phyloP scores from a whole-genome alignment of 1,140 invertebrate species.

The Pomacea maculata region DNA sequence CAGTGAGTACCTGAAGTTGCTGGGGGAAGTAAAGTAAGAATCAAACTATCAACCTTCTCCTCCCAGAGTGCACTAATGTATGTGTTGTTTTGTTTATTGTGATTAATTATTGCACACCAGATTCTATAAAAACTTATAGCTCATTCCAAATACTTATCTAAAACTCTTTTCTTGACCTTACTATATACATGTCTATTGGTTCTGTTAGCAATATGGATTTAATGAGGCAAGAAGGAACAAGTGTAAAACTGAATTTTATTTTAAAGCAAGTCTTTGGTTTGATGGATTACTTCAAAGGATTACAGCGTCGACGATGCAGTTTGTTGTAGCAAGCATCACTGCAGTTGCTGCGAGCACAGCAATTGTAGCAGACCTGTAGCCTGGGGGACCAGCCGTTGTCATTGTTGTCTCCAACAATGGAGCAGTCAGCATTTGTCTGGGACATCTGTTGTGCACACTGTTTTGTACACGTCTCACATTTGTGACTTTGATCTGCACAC shows the following conservation, averaged over 20 bases:
- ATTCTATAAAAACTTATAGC: too few relatives aligned
- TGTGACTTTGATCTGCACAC: slow-evolving; percentile 38
- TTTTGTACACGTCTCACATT: slow-evolving; percentile 44
- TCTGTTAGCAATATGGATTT: too few relatives aligned
- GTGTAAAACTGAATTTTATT: too few relatives aligned
- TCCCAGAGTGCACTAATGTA: too few relatives aligned
- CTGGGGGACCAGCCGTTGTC: slow-evolving; percentile 49
- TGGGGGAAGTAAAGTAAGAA: too few relatives aligned
- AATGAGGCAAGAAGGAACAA: too few relatives aligned
- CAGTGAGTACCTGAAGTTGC: too few relatives aligned
- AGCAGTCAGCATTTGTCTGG: slow-evolving; percentile 34
- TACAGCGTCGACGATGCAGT: slow-evolving; percentile 38
- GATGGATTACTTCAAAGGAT: slow-evolving; percentile 42
- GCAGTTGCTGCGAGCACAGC: slow-evolving; percentile 48
- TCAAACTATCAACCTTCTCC: too few relatives aligned
- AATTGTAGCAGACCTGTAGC: slow-evolving; percentile 48
- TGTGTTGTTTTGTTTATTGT: too few relatives aligned
- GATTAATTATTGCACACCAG: too few relatives aligned
- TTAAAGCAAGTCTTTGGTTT: background rate
- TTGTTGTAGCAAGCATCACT: slow-evolving; percentile 43
- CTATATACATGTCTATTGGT: too few relatives aligned
- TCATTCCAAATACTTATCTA: background rate
- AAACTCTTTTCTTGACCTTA: background rate
- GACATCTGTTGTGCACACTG: slow-evolving; percentile 44
- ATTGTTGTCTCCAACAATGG: slow-evolving; percentile 32